Conservation (phyloP, 2,797 vertebrate species). For the Bovichtus diacanthus region DNA sequence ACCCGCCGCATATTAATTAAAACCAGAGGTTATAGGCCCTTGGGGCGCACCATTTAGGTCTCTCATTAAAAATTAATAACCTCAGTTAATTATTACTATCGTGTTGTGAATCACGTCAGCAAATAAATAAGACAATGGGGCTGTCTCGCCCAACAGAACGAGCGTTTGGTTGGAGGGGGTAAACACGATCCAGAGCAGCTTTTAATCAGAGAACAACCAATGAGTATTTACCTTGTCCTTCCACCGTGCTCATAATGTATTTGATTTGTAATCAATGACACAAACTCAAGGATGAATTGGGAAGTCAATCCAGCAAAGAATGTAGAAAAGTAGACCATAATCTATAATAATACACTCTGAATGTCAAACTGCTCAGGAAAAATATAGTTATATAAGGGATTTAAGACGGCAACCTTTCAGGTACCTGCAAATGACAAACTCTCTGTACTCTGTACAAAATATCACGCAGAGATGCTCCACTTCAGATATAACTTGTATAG, state of each 20-base stretch:
- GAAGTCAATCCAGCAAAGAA: conserved; percentile 42
- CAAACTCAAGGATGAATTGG: conserved; percentile 50
- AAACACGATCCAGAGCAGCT: conserved; percentile 39
- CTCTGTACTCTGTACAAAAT: not conserved
- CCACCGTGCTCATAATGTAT: conserved; percentile 41
- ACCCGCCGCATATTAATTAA: conserved; percentile 87
- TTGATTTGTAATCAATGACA: conserved; percentile 61
- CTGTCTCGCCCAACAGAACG: conserved; percentile 36
- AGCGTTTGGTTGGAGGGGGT: conserved; percentile 34
- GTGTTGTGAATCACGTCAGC: conserved; percentile 80
- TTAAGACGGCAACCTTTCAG: not conserved
- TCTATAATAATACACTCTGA: conserved; percentile 2
- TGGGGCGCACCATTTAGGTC: conserved; percentile 83
- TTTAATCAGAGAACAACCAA: conserved; percentile 61
- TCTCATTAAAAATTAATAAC: conserved; percentile 89
- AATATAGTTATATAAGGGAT: not conserved
- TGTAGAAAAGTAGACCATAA: conserved; percentile 17
- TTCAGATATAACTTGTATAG: not conserved
- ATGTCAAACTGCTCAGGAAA: conserved; percentile 4
- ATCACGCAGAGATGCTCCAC: not conserved
- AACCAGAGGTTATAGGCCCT: conserved; percentile 86
- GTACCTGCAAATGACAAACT: conserved; percentile 11
- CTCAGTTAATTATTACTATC: conserved; percentile 87
- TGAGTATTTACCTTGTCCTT: conserved; percentile 46
- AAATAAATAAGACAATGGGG: conserved; percentile 82